Evolutionary conservation across 2,113 vertebrate species (phyloP), one percentile per base, ranked within the genome.

Genomic region (Ornithorhynchus anatinus): DNA sequence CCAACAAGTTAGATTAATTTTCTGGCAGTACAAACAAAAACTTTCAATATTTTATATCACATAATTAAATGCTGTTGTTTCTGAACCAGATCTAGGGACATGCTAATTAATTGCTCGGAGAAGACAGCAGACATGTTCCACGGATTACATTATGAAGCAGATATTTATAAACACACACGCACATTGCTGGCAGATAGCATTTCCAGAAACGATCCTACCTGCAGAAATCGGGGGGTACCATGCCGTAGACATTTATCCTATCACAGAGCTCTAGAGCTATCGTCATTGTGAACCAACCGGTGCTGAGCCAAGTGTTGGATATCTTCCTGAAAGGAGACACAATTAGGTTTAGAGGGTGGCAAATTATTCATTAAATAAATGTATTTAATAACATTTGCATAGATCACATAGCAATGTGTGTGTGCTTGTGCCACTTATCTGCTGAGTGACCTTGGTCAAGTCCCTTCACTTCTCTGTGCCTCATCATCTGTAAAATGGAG

Each of bases 201-300:
- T 79, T 83, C 57, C 48, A 75, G 73, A 77, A 74, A 38, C 75
- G 85, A 68, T 66, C 93, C 92, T 94, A 99, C 98, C 96, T 98
- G 96, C 98, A 99, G 95, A 96, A 98, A 91, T 98, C 96, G 11
- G 98, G 97, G 72, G 98, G 94, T 69, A 99, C 97, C 98, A 99
- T 99, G 84, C 98, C 98, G 51, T 97, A 99, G 58, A 99, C 96
- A 36, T 97, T 91, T 91, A 99, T 96, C 84, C 94, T 93, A 90
- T 98, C 96, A 35, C 98, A 99, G 74, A 99, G 95, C 89, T 99
- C 97, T 88, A 99, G 91, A 1, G 97, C 97, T 23, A 99, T 99
- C 16, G 96, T 96, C 97, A 99, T 99, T 8, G 98, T 99, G 94
- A 99, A 99, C 98, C 97, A 99, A 88, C 97, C 98, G 1, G 97